phyloP scores from a whole-genome alignment of 2,888 invertebrate species.

The Plebejus argus region DNA sequence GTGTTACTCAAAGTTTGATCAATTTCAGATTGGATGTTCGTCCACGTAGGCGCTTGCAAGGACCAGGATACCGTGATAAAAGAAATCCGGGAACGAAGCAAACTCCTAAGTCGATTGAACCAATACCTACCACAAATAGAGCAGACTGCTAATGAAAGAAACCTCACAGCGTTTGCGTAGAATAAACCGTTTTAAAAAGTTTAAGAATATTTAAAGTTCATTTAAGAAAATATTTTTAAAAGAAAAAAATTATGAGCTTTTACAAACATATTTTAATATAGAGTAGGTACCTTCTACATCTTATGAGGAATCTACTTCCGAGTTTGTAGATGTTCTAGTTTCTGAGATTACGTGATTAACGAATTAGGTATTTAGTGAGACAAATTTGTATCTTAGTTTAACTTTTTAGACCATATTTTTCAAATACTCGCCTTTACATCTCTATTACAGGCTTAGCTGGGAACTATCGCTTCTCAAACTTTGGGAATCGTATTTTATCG shows the following conservation, averaged over 20 bases:
- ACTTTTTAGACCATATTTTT: not conserved
- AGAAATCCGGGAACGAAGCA: not conserved
- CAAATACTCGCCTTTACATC: not conserved
- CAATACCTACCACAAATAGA: not conserved
- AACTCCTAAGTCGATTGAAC: not conserved
- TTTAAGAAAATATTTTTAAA: no score
- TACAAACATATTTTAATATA: no score
- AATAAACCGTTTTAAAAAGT: not conserved
- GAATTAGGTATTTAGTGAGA: no score
- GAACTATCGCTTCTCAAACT: not conserved
- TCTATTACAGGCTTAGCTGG: not conserved
- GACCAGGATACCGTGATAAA: not conserved
- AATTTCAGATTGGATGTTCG: constrained; percentile 18
- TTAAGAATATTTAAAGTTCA: no score
- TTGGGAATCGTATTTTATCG: constrained; percentile 8
- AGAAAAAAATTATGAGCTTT: no score
- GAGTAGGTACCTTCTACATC: no score
- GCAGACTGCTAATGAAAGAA: not conserved
- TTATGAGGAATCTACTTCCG: no score
- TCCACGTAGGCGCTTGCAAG: constrained; percentile 1
- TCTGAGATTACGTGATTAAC: no score
- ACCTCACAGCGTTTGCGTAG: not conserved
- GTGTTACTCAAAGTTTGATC: not conserved
- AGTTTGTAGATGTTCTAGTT: no score
- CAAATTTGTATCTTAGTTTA: no score